Evolutionary conservation across 2,797 vertebrate species (phyloP).

Genomic region (Remorina albescens): DNA sequence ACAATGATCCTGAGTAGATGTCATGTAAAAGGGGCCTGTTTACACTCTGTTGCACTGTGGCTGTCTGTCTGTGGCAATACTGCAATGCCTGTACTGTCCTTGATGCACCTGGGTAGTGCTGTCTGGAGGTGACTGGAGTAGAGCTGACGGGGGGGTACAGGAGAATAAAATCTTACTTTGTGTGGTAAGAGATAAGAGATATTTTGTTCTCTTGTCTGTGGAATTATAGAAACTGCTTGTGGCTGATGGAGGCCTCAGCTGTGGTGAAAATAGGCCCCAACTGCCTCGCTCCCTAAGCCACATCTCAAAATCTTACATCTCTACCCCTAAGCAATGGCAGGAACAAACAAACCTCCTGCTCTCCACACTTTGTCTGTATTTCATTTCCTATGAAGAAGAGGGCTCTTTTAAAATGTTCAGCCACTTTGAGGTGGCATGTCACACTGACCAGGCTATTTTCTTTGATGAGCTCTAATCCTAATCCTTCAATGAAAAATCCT

Average conservation of each 20-base stretch:
- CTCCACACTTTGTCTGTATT: slow-evolving; percentile 73
- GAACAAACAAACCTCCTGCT: slow-evolving; percentile 80
- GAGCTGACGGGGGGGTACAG: slow-evolving; percentile 42
- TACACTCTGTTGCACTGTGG: slow-evolving; percentile 56
- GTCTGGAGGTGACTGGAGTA: slow-evolving; percentile 66
- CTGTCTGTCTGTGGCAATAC: slow-evolving; percentile 62
- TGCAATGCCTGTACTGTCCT: slow-evolving; percentile 64
- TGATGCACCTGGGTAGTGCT: slow-evolving; percentile 64
- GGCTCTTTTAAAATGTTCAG: slow-evolving; percentile 78
- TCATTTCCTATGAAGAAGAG: slow-evolving; percentile 81
- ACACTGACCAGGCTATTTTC: slow-evolving; percentile 75
- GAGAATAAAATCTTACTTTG: slow-evolving; percentile 68
- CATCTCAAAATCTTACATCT: slow-evolving; percentile 78
- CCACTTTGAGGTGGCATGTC: slow-evolving; percentile 73
- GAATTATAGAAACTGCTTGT: slow-evolving; percentile 83
- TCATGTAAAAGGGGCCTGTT: slow-evolving; percentile 72
- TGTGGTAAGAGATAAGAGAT: slow-evolving; percentile 66
- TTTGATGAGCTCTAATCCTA: slow-evolving; percentile 78
- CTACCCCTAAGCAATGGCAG: slow-evolving; percentile 78
- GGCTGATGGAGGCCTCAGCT: slow-evolving; percentile 81
- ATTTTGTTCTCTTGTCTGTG: slow-evolving; percentile 81
- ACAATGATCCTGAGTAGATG: slow-evolving; percentile 70
- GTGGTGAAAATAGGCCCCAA: slow-evolving; percentile 72
- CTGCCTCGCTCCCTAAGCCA: slow-evolving; percentile 77
- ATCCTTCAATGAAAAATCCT: slow-evolving; percentile 74